Conservation (phyloP, 2,113 vertebrate species). For the Hyperopisus bebe region DNA sequence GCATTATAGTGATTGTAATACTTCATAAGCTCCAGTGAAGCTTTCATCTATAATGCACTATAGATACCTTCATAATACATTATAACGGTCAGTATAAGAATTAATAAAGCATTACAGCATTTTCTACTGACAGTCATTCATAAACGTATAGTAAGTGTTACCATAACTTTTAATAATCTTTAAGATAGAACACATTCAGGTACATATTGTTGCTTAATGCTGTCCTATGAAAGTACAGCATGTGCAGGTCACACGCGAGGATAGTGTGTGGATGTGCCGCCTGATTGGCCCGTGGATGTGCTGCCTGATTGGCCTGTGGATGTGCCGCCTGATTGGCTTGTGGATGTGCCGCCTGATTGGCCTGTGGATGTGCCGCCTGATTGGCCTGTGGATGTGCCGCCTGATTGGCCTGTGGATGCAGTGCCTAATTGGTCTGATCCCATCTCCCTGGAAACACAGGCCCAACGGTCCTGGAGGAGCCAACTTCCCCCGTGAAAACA, state of each 20-base stretch:
- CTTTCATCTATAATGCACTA: too few species aligned
- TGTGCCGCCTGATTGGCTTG: neutral
- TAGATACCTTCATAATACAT: too few species aligned
- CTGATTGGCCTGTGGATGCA: neutral
- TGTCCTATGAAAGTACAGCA: neutral
- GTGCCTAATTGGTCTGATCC: neutral
- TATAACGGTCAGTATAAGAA: too few species aligned
- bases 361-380: neutral
- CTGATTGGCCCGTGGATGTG: neutral
- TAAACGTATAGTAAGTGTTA: neutral
- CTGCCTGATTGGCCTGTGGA: neutral
- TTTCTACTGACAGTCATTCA: too few species aligned
- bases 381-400: neutral
- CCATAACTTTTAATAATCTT: neutral
- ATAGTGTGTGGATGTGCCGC: neutral
- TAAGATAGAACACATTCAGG: neutral
- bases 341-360: neutral
- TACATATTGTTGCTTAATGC: too few species aligned
- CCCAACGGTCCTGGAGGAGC: neutral
- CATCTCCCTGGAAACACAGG: slow-evolving; percentile 8
- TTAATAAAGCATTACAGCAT: too few species aligned
- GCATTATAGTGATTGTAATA: too few species aligned
- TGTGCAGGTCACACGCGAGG: neutral
- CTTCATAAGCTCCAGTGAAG: too few species aligned
- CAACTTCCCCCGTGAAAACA: neutral